Base-by-base conservation (phyloP, 2,888 invertebrate genomes). In the Callyntrura guangdongensis region DNA sequence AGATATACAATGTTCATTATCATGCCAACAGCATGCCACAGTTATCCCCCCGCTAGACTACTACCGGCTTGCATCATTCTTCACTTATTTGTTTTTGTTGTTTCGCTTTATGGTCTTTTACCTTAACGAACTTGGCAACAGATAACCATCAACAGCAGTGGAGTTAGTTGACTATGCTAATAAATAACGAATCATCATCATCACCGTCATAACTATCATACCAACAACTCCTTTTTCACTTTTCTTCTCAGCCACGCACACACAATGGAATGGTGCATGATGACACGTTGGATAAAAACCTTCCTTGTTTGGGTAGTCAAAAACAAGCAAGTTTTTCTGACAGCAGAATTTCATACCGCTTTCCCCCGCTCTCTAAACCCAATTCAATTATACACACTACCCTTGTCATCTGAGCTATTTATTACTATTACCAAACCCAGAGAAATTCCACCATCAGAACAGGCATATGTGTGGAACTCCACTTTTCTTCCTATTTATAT, bases 321-420 rank as follows among this genome's bases (percentile, higher is more conserved):
- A 74, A 74, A 20, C 74, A 74, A 49, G 49, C 49, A 12, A 49
- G 49, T 49, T 47, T 49, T 11, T 74, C 49, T 49, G 47, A 74
- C 74, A 22, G 47, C 74, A 5, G 22, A 74, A 74, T 45, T 79
- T 56, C 59, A 79, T 79, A n/a, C 25, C 79, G n/a, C 17, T 56
- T 20, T 59, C 27, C 56, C 49, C 27, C 47, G 5, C 25, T 69
- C 53, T n/a, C 74, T 27, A 47, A 56, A 11, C 17, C 17, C 59
- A 59, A 79, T 79, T 79, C 79, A 79, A 79, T 79, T 79, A 79
- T 17, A 53, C 59, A 25, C 59, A 59, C 79, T 56, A 56, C 25
- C 79, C 6, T 27, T 56, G 79, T 79, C 79, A 79, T 79, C 27
- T 27, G 56, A 27, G 56, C 56, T 79, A 56, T 79, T 79, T 77